A percentile compares a stretch with the other conserved stretches of the same genome.
Evolutionary conservation across 2,113 vertebrate species (phyloP).

Genomic region (Spermophilus dauricus): DNA sequence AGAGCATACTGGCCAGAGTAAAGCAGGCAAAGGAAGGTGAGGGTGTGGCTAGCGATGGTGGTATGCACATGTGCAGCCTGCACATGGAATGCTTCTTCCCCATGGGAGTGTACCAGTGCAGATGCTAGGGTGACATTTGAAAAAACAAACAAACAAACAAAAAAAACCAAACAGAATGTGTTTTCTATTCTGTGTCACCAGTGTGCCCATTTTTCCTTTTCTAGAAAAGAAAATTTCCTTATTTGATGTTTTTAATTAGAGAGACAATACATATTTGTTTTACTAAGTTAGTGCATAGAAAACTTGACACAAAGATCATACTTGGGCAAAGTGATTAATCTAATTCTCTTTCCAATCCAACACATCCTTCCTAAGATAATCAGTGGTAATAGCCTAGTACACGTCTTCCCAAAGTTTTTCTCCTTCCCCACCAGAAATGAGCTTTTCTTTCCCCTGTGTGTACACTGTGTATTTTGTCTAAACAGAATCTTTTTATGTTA

Average conservation of each 20-base stretch:
- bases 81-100: fast-evolving
- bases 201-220: background rate
- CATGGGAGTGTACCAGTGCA: background rate
- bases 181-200: background rate
- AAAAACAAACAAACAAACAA: background rate
- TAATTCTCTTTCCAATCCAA: background rate
- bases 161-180: background rate
- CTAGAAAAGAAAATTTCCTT: background rate
- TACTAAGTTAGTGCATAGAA: background rate
- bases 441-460: background rate
- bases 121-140: background rate
- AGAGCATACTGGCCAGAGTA: background rate
- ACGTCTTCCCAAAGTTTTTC: background rate
- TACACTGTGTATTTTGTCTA: background rate
- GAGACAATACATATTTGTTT: background rate
- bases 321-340: background rate
- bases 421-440: background rate
- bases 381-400: background rate
- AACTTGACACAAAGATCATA: background rate
- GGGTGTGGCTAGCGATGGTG: too few relatives aligned
- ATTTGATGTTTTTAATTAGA: background rate
- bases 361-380: background rate
- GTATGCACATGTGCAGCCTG: fast-evolving
- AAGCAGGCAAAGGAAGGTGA: background rate
- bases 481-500: background rate